Evolutionary conservation across 2,113 vertebrate genomes (phyloP).

Genomic region (Lagopus leucura): DNA sequence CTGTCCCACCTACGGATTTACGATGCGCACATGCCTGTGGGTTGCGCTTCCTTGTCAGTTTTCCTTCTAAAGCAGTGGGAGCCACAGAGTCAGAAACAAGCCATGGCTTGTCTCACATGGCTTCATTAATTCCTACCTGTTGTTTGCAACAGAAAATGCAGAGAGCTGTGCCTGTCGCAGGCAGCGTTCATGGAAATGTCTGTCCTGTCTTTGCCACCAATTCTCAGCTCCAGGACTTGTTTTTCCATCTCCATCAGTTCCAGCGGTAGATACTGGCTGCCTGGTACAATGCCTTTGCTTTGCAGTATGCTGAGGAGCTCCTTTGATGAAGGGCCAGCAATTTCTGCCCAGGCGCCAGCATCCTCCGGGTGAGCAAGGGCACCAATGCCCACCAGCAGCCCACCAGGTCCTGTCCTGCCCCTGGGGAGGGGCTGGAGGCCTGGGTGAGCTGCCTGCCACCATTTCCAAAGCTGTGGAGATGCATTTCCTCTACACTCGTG

Average conservation of each 20-base stretch:
- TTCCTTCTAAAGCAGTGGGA: neutral
- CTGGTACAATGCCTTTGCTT: fast-evolving
- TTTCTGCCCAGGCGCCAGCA: neutral
- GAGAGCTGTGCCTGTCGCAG: fast-evolving
- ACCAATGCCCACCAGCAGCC: no score
- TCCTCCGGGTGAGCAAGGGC: neutral
- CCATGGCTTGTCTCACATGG: fast-evolving
- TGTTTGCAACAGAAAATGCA: neutral
- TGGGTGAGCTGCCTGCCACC: neutral
- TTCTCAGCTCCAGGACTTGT: neutral
- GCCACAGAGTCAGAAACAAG: fast-evolving
- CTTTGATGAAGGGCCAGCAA: neutral
- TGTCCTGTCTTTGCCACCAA: neutral
- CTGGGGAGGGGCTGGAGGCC: neutral
- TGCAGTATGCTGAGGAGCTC: neutral
- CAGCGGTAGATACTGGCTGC: neutral
- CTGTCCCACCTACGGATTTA: fast-evolving
- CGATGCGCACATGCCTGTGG: fast-evolving
- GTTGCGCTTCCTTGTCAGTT: neutral
- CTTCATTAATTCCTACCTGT: neutral
- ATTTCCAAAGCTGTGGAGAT: no score
- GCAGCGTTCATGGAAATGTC: neutral
- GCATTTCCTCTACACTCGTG: neutral
- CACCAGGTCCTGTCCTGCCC: no score
- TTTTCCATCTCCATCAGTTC: neutral